Percentiles rank a stretch among this genome's conserved stretches.
Evolutionary conservation across 2,888 invertebrate species (phyloP).

Genomic region (Eupeodes luniger): DNA sequence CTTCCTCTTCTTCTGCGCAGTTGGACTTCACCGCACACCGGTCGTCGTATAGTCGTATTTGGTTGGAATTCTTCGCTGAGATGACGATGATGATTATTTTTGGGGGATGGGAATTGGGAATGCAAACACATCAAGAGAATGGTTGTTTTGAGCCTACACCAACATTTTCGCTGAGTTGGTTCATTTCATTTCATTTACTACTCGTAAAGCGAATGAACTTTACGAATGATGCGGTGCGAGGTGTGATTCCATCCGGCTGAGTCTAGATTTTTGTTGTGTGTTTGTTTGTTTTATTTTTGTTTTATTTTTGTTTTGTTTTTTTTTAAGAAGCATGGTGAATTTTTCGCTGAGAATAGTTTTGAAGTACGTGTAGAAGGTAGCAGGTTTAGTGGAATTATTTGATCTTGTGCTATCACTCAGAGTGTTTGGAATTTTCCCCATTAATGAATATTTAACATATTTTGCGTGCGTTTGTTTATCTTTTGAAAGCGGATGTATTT

Average conservation of each 20-base stretch:
- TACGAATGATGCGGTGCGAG: background rate
- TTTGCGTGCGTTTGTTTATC: conserved; percentile 26
- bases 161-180: conserved; percentile 71
- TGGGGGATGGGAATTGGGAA: conserved; percentile 70
- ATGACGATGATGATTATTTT: conserved; percentile 43
- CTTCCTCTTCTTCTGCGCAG: conserved; percentile 69
- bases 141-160: conserved; percentile 62
- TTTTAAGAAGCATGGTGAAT: background rate
- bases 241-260: conserved; percentile 20
- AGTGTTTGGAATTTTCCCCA: conserved; percentile 45
- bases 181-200: background rate
- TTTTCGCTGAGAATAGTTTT: conserved; percentile 63
- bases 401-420: conserved; percentile 30
- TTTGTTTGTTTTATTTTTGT: conserved; percentile 10
- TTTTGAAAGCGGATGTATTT: conserved; percentile 29
- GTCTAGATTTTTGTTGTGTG: conserved; percentile 15
- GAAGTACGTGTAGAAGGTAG: conserved; percentile 27
- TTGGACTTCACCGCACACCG: conserved; percentile 27
- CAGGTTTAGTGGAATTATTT: conserved; percentile 40
- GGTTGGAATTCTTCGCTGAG: conserved; percentile 58
- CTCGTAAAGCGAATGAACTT: conserved; percentile 24
- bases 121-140: conserved; percentile 33
- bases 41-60: background rate
- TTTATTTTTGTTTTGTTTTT: background rate
- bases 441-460: conserved; percentile 44